Evolutionary conservation across 2,113 vertebrate genomes (phyloP).

Genomic region (Lethenteron camtschaticum): DNA sequence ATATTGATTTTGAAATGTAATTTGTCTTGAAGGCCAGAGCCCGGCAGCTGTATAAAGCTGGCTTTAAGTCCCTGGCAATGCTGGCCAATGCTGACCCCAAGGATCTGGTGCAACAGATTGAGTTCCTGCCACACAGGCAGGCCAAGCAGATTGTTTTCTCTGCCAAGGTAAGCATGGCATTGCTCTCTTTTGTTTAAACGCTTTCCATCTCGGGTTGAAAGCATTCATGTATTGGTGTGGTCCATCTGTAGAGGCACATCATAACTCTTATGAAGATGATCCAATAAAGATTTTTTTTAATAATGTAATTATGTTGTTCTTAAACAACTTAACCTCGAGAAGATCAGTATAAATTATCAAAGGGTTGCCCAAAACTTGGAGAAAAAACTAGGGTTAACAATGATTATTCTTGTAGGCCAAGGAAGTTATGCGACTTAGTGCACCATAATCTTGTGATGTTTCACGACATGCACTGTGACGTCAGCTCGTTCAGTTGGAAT

Average conservation of each 20-base stretch:
- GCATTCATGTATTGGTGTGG: constrained; percentile 10
- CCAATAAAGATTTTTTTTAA: too few relatives aligned
- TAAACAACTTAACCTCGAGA: neutral
- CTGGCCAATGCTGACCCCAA: constrained; percentile 55
- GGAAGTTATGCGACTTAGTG: neutral
- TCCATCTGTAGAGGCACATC: neutral
- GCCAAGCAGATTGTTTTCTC: constrained; percentile 61
- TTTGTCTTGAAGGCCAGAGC: constrained; percentile 42
- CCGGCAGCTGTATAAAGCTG: constrained; percentile 54
- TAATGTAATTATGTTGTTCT: too few relatives aligned
- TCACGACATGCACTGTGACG: too few relatives aligned
- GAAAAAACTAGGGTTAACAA: neutral
- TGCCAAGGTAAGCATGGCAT: constrained; percentile 34
- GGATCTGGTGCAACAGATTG: constrained; percentile 28
- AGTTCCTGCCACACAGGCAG: constrained; percentile 44
- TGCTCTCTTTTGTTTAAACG: too few relatives aligned
- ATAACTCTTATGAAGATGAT: too few relatives aligned
- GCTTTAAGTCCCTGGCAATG: constrained; percentile 50
- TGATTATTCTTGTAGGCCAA: neutral
- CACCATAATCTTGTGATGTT: too few relatives aligned
- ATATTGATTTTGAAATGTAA: constrained; percentile 7
- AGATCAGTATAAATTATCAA: neutral
- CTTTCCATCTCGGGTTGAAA: too few relatives aligned
- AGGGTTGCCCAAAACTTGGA: neutral
- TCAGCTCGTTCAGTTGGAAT: too few relatives aligned